Conservation (phyloP, 2,888 invertebrate genomes). For the Drosophila paranaensis region DNA sequence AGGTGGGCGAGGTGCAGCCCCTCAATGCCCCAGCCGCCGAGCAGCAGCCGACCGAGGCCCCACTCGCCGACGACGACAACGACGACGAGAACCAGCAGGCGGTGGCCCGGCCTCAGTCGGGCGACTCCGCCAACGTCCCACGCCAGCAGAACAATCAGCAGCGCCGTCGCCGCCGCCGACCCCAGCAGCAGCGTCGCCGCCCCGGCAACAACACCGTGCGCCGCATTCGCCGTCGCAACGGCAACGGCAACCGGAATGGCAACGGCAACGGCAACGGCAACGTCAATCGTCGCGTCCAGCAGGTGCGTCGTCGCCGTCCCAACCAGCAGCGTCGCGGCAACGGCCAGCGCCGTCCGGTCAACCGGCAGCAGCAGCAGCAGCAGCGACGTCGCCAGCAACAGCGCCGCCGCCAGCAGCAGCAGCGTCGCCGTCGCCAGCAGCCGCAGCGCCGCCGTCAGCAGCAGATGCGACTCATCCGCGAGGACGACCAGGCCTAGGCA, state of each 20-base stretch:
- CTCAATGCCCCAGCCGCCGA: slow-evolving; percentile 13
- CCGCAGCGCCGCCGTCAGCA: slow-evolving; percentile 26
- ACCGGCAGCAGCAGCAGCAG: slow-evolving; percentile 48
- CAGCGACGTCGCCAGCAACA: slow-evolving; percentile 48
- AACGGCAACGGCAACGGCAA: slow-evolving; percentile 26
- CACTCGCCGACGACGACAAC: not conserved
- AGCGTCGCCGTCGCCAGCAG: slow-evolving; percentile 29
- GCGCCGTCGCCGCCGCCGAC: slow-evolving; percentile 25
- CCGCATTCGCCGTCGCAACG: slow-evolving; percentile 35
- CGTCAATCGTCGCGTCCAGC: slow-evolving; percentile 28
- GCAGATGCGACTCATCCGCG: slow-evolving; percentile 25
- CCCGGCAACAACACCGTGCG: slow-evolving; percentile 41
- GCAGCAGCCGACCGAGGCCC: slow-evolving; percentile 15
- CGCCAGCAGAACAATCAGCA: slow-evolving; percentile 50
- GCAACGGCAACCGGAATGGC: slow-evolving; percentile 20
- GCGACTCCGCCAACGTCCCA: slow-evolving; percentile 39
- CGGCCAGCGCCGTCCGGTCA: slow-evolving; percentile 39
- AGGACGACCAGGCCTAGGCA: slow-evolving; percentile 25
- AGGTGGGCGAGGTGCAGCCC: slow-evolving; percentile 54
- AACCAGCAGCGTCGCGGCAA: slow-evolving; percentile 35
- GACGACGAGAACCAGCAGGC: slow-evolving; percentile 2
- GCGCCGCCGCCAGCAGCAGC: slow-evolving; percentile 31
- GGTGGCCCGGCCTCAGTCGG: slow-evolving; percentile 4
- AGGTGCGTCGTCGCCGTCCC: slow-evolving; percentile 52
- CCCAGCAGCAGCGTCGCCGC: slow-evolving; percentile 26